These are phyloP conservation scores for Meloe dianella DNA, from an alignment of 2,888 invertebrate genomes.

Conservation along the genomic window DNA sequence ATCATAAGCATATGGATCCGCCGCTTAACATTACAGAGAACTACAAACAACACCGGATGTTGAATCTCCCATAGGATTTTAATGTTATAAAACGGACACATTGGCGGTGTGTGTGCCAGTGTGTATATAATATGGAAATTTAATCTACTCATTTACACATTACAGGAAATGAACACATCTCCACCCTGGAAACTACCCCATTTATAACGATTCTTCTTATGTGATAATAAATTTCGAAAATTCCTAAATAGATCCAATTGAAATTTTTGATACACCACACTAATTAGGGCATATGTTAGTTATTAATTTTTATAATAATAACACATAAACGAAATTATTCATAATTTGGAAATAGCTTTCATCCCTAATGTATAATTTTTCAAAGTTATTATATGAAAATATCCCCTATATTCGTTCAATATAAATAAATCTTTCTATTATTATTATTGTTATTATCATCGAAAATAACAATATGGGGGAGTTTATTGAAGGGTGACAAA, in stretches of 20 bases:
- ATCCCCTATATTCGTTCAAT: not conserved
- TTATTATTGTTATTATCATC: not conserved
- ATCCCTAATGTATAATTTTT: not conserved
- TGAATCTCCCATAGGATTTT: conserved; percentile 30
- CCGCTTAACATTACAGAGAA: conserved; percentile 8
- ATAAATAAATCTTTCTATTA: not conserved
- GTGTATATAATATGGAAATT: not conserved
- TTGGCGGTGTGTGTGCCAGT: not conserved
- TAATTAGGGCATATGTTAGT: not conserved
- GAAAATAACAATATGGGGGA: not conserved
- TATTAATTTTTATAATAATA: not conserved
- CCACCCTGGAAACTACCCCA: not conserved
- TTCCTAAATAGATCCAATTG: too few species aligned
- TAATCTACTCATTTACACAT: not conserved
- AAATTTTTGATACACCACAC: not conserved
- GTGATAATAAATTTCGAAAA: not conserved
- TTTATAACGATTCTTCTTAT: not conserved
- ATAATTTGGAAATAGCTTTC: not conserved
- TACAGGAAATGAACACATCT: not conserved
- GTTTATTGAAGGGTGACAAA: not conserved
- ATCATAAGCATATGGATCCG: conserved; percentile 13
- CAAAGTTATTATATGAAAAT: not conserved
- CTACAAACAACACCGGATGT: conserved; percentile 27
- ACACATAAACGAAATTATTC: not conserved
- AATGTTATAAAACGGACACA: conserved; percentile 16